A percentile compares a stretch with the other conserved stretches of the same genome.
These are phyloP conservation scores for Xyrichtys novacula DNA, from an alignment of 2,797 vertebrate species.

Conservation along the genomic window DNA sequence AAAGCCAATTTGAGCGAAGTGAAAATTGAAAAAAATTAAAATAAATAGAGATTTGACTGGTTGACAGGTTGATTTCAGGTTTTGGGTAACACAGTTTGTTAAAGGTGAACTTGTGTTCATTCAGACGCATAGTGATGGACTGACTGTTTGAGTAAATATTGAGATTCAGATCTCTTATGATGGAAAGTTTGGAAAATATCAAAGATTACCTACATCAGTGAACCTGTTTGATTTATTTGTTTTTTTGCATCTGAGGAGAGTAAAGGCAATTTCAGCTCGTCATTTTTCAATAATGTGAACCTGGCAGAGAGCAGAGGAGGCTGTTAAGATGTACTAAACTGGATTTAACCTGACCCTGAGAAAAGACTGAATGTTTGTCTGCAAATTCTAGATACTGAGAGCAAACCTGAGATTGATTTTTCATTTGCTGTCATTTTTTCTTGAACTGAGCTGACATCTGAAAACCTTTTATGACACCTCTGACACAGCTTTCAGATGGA, in stretches of 20 bases:
- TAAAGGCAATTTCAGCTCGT: not conserved
- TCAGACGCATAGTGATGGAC: too few species aligned
- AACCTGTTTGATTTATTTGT: not conserved
- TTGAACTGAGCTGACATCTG: not conserved
- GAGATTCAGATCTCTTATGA: too few species aligned
- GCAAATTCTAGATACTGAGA: not conserved
- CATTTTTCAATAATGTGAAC: not conserved
- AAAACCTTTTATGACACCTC: constrained; percentile 36
- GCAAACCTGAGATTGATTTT: not conserved
- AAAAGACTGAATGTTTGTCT: not conserved
- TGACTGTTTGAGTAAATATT: too few species aligned
- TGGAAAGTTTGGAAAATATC: too few species aligned
- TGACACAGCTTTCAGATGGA: constrained; percentile 48
- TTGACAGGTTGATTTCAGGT: too few species aligned
- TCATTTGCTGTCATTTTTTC: not conserved
- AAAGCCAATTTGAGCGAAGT: too few species aligned
- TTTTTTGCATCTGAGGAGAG: too few species aligned
- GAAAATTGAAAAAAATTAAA: too few species aligned
- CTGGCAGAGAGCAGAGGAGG: not conserved
- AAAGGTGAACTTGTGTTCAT: too few species aligned
- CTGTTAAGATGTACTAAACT: not conserved
- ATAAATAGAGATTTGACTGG: too few species aligned
- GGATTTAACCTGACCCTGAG: not conserved
- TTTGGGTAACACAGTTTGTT: too few species aligned
- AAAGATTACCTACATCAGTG: constrained; percentile 67